Conservation (phyloP, 2,113 vertebrate species). For the Physeter macrocephalus region DNA sequence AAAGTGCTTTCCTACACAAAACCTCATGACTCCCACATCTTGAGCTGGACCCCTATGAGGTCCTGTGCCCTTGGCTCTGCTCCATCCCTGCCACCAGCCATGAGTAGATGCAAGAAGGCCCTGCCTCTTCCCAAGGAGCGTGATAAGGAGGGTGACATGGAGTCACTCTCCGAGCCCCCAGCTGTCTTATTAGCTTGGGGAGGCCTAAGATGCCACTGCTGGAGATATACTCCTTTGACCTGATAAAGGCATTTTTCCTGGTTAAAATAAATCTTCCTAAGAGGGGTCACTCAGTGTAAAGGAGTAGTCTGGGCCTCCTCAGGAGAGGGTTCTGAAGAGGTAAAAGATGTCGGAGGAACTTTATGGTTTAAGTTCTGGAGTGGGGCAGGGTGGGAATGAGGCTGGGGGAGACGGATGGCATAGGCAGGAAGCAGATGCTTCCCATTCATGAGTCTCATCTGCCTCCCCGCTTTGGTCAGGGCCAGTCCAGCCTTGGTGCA, state of each 20-base stretch:
- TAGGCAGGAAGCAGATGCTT: too few species aligned
- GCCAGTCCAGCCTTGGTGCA: fast-evolving
- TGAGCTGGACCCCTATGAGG: neutral
- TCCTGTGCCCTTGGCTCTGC: neutral
- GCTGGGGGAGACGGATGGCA: fast-evolving
- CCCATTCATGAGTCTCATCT: neutral
- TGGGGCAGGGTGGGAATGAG: neutral
- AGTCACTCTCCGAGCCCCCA: neutral
- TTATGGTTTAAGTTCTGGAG: neutral
- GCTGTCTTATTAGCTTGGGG: neutral
- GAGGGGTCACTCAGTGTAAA: neutral
- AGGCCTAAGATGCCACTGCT: neutral
- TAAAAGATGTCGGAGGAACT: neutral
- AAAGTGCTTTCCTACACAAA: neutral
- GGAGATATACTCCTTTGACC: neutral
- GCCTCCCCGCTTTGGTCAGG: neutral
- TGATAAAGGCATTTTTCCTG: neutral
- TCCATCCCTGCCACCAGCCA: neutral
- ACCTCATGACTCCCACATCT: neutral
- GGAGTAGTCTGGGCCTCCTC: neutral
- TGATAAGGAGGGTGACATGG: neutral
- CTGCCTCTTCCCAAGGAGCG: neutral
- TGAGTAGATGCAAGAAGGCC: neutral
- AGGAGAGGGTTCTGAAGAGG: neutral
- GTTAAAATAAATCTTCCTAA: neutral